These are phyloP conservation scores for Myopa tessellatipennis DNA, from an alignment of 2,888 invertebrate species.

Conservation along the genomic window DNA sequence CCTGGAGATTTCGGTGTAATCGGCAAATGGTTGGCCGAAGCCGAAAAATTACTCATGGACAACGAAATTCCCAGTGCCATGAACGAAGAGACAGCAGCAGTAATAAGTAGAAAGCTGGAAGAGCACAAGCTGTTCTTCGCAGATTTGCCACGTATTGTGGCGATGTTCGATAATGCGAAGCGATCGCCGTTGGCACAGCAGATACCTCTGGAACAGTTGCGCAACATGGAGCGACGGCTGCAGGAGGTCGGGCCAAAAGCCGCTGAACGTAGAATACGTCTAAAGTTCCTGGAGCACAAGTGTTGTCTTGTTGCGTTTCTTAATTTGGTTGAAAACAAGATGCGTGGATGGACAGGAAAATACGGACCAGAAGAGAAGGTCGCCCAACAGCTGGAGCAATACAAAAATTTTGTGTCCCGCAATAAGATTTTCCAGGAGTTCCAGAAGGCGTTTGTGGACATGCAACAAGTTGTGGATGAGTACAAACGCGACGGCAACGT, in stretches of 20 bases:
- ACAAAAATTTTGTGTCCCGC: constrained; percentile 90
- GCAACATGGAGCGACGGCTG: constrained; percentile 83
- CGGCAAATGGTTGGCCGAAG: constrained; percentile 91
- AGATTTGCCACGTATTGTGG: constrained; percentile 80
- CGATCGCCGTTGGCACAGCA: constrained; percentile 77
- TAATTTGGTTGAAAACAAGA: constrained; percentile 88
- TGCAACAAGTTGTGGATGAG: constrained; percentile 91
- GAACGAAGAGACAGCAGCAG: constrained; percentile 89
- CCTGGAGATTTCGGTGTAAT: constrained; percentile 88
- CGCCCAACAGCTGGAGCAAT: constrained; percentile 85
- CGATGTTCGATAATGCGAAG: constrained; percentile 82
- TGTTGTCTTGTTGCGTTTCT: constrained; percentile 94
- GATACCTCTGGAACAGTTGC: constrained; percentile 83
- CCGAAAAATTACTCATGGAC: constrained; percentile 81
- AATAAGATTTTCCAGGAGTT: constrained; percentile 95
- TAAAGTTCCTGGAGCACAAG: constrained; percentile 93
- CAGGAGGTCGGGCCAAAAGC: constrained; percentile 81
- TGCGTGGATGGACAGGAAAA: constrained; percentile 89
- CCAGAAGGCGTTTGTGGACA: constrained; percentile 89
- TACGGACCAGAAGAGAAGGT: constrained; percentile 87
- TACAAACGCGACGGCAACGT: constrained; percentile 88
- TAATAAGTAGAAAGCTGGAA: constrained; percentile 88
- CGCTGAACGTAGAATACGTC: constrained; percentile 82
- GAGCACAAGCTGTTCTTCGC: constrained; percentile 92
- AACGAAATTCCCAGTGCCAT: constrained; percentile 86